A percentile compares a stretch with the other conserved stretches of the same genome.
Evolutionary conservation across 1,140 invertebrate species (phyloP).

Genomic region (Pectinophora gossypiella): DNA sequence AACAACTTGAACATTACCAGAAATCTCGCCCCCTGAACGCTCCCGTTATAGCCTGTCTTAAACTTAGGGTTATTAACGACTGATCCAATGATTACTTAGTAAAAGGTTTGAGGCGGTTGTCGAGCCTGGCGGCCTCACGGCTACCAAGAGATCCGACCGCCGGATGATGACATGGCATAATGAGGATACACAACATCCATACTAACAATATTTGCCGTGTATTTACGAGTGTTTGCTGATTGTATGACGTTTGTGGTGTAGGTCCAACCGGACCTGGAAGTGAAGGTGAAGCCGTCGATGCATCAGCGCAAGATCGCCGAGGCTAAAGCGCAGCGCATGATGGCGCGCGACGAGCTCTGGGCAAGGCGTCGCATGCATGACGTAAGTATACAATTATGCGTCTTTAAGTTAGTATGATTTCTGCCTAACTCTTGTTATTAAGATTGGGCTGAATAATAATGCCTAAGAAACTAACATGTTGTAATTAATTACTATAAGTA

Average conservation of each 20-base stretch:
- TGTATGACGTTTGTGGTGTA: too few species aligned
- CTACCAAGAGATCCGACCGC: constrained; percentile 60
- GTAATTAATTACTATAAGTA: too few species aligned
- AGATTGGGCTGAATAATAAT: too few species aligned
- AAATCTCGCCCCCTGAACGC: too few species aligned
- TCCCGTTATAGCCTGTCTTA: too few species aligned
- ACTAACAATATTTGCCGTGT: not conserved
- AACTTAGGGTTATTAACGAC: too few species aligned
- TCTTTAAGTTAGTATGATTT: too few species aligned
- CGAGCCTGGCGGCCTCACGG: constrained; percentile 48
- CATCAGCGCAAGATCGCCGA: constrained; percentile 92
- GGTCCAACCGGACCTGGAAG: constrained; percentile 90
- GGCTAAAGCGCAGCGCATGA: constrained; percentile 88
- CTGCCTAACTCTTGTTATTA: too few species aligned
- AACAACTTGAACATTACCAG: too few species aligned
- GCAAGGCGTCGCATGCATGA: constrained; percentile 77
- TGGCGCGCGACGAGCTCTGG: constrained; percentile 81
- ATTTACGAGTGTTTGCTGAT: too few species aligned
- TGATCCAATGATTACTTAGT: constrained; percentile 70
- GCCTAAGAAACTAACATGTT: too few species aligned
- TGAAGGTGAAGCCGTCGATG: constrained; percentile 95
- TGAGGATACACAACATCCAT: constrained; percentile 40
- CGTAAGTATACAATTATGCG: constrained; percentile 49
- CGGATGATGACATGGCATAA: constrained; percentile 54
- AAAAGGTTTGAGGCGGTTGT: constrained; percentile 74